Evolutionary conservation across 2,888 invertebrate species (phyloP).

Genomic region (Leuctra nigra): DNA sequence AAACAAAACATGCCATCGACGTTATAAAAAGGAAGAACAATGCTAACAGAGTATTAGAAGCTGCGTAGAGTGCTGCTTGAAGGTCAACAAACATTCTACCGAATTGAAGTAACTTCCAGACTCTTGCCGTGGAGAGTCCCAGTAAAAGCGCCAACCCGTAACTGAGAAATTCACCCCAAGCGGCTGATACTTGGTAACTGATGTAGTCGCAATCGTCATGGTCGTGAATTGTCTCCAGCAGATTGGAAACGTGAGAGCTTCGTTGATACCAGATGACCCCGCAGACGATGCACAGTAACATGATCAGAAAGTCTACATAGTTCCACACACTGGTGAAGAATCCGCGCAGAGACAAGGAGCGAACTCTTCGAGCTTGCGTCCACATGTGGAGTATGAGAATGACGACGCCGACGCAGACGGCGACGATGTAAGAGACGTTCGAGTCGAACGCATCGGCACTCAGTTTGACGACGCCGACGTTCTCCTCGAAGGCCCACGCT

Average conservation of each 20-base stretch:
- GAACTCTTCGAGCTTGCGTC: background rate
- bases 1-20: background rate
- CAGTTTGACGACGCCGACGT: constrained; percentile 10
- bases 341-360: no score
- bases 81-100: constrained; percentile 11
- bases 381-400: constrained; percentile 5
- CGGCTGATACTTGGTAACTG: constrained; percentile 13
- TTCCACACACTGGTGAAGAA: constrained; percentile 17
- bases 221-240: background rate
- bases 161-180: constrained; percentile 13
- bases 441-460: background rate
- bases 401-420: constrained; percentile 1
- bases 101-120: constrained; percentile 22
- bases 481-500: background rate
- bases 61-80: no score
- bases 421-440: background rate
- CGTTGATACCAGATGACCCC: constrained; percentile 10
- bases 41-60: background rate
- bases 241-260: constrained; percentile 4
- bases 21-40: constrained; percentile 11
- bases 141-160: constrained; percentile 14
- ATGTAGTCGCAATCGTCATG: constrained; percentile 19
- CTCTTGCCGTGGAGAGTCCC: constrained; percentile 12
- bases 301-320: constrained; percentile 9
- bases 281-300: background rate